These are phyloP conservation scores for Phenacoccus solenopsis DNA, from an alignment of 1,140 invertebrate species.

Conservation along the genomic window DNA sequence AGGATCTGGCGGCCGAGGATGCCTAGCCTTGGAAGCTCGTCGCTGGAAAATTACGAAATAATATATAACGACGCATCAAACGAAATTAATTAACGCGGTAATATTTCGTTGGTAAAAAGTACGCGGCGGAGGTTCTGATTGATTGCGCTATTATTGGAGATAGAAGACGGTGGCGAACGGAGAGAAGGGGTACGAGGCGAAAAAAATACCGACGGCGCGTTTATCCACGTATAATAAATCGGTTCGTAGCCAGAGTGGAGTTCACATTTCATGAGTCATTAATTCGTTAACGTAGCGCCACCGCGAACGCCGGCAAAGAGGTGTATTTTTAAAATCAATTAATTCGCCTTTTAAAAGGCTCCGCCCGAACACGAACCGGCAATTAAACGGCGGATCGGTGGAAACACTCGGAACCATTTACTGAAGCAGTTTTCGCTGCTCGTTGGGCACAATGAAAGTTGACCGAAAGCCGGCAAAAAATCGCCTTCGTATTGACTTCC, in stretches of 20 bases:
- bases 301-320: not conserved
- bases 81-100: not conserved
- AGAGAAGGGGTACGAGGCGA: not conserved
- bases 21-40: too few species aligned
- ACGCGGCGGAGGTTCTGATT: not conserved
- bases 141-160: not conserved
- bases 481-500: too few species aligned
- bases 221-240: not conserved
- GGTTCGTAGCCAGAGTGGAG: not conserved
- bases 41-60: too few species aligned
- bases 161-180: not conserved
- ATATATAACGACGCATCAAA: not conserved
- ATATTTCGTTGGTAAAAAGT: not conserved
- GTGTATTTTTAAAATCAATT: conserved; percentile 4
- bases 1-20: too few species aligned
- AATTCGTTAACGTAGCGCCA: not conserved
- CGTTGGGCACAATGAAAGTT: too few species aligned
- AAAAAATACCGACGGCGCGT: not conserved
- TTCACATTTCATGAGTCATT: conserved; percentile 2
- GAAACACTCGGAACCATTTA: too few species aligned
- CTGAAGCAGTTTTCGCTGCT: too few species aligned
- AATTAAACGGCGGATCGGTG: not conserved
- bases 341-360: not conserved
- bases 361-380: not conserved
- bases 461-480: too few species aligned